Percentiles rank a stretch among this genome's conserved stretches.
Conservation (phyloP, 2,113 vertebrate genomes). For the Cyprinodon variegatus region DNA sequence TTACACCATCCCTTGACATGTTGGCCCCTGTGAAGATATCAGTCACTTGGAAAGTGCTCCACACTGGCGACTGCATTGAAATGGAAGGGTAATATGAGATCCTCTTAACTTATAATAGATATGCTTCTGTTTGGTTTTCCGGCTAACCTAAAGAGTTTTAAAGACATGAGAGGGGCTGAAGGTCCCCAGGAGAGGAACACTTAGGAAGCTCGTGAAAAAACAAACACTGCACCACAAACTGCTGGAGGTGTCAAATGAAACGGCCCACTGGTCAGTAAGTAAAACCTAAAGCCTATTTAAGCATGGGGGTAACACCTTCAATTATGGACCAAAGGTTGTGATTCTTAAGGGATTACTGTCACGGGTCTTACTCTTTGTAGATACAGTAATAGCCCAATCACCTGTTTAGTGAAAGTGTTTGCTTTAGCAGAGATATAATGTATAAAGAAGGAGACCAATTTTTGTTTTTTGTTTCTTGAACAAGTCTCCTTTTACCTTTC, state of each 20-base stretch:
- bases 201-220: slow-evolving; percentile 68
- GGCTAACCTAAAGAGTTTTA: slow-evolving; percentile 72
- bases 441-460: slow-evolving; percentile 31
- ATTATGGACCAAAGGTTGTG: slow-evolving; percentile 35
- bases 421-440: slow-evolving; percentile 31
- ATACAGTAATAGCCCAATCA: slow-evolving; percentile 56
- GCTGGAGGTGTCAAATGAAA: slow-evolving; percentile 60
- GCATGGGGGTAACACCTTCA: slow-evolving; percentile 43
- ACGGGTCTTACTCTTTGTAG: slow-evolving; percentile 10
- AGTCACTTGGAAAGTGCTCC: slow-evolving; percentile 91
- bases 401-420: slow-evolving; percentile 52
- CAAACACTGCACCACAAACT: slow-evolving; percentile 64
- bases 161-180: slow-evolving; percentile 66
- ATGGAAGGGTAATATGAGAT: slow-evolving; percentile 82
- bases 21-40: slow-evolving; percentile 88
- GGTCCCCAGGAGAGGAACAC: slow-evolving; percentile 57
- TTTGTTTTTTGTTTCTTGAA: neutral
- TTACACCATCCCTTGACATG: slow-evolving; percentile 88
- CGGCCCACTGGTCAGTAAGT: slow-evolving; percentile 44
- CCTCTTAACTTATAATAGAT: slow-evolving; percentile 91
- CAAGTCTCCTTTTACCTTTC: neutral
- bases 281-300: slow-evolving; percentile 52
- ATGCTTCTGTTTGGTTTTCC: slow-evolving; percentile 80
- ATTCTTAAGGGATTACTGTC: slow-evolving; percentile 40
- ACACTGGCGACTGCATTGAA: slow-evolving; percentile 80